phyloP scores from a whole-genome alignment of 2,888 invertebrate genomes.

The Anoplius nigerrimus region DNA sequence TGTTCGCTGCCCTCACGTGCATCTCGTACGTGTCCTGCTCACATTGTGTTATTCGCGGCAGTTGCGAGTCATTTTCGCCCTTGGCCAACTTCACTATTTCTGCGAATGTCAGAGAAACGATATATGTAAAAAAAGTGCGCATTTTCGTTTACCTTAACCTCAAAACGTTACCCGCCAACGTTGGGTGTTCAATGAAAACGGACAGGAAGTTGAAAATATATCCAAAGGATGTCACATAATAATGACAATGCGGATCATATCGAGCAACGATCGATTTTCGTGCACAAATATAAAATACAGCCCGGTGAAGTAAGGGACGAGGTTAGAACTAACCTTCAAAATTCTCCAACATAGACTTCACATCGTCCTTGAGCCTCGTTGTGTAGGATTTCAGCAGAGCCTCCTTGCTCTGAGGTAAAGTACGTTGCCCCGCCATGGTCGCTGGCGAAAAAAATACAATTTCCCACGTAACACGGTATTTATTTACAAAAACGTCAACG shows the following conservation, averaged over 20 bases:
- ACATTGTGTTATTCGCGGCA: slow-evolving; percentile 92
- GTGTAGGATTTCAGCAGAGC: slow-evolving; percentile 96
- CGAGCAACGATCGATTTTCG: too few relatives aligned
- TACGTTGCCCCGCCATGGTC: slow-evolving; percentile 76
- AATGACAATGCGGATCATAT: background rate
- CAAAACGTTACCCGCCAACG: too few relatives aligned
- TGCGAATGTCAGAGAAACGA: slow-evolving; percentile 73
- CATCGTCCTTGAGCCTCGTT: slow-evolving; percentile 95
- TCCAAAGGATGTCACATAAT: background rate
- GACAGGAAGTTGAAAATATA: background rate
- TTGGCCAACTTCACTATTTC: slow-evolving; percentile 93
- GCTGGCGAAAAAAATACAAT: too few relatives aligned
- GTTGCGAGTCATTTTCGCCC: slow-evolving; percentile 93
- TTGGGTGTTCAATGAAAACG: slow-evolving; percentile 7
- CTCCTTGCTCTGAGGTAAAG: slow-evolving; percentile 94
- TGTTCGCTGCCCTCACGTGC: slow-evolving; percentile 97
- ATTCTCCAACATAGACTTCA: slow-evolving; percentile 98
- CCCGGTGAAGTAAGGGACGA: slow-evolving; percentile 15
- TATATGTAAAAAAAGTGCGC: slow-evolving; percentile 14
- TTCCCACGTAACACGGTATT: too few relatives aligned
- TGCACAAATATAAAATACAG: background rate
- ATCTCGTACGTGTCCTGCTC: slow-evolving; percentile 98
- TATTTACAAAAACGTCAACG: too few relatives aligned
- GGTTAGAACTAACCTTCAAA: slow-evolving; percentile 86
- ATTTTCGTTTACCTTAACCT: too few relatives aligned